Percentiles rank a stretch among this genome's conserved stretches.
Evolutionary conservation across 2,113 vertebrate genomes (phyloP).

Genomic region (Tychaedon coryphoeus): DNA sequence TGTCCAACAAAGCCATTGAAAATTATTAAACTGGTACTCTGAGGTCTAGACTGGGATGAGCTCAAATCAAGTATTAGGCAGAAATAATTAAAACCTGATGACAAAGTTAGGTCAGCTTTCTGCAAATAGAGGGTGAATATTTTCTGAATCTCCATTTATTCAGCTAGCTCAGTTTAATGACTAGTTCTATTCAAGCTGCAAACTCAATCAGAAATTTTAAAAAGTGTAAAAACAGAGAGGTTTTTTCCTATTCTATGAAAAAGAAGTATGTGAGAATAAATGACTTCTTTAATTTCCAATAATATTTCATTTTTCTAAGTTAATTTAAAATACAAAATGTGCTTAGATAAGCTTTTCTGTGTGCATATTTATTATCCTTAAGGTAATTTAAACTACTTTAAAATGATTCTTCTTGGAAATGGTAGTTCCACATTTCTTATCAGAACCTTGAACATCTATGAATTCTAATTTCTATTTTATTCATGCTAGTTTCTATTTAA

Average conservation of each 20-base stretch:
- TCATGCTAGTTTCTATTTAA: not conserved
- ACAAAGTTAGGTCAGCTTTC: not conserved
- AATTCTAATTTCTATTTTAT: not conserved
- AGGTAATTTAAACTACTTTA: not conserved
- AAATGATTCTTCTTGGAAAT: not conserved
- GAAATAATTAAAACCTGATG: not conserved
- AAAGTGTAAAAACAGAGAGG: not conserved
- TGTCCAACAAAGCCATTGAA: not conserved
- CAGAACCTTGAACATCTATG: not conserved
- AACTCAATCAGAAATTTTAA: not conserved
- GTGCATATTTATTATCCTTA: not conserved
- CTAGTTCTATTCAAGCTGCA: not conserved
- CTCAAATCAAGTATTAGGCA: not conserved
- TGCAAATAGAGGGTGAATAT: not conserved
- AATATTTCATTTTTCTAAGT: not conserved
- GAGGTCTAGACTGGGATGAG: not conserved
- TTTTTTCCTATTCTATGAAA: not conserved
- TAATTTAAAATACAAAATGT: not conserved
- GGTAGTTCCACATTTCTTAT: not conserved
- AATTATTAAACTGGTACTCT: fast-evolving
- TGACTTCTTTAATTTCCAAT: not conserved
- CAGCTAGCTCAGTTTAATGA: not conserved
- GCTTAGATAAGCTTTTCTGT: not conserved
- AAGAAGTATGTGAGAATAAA: not conserved
- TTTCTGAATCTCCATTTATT: not conserved